These are phyloP conservation scores for Murina feae DNA, from an alignment of 2,113 vertebrate species.

Conservation along the genomic window DNA sequence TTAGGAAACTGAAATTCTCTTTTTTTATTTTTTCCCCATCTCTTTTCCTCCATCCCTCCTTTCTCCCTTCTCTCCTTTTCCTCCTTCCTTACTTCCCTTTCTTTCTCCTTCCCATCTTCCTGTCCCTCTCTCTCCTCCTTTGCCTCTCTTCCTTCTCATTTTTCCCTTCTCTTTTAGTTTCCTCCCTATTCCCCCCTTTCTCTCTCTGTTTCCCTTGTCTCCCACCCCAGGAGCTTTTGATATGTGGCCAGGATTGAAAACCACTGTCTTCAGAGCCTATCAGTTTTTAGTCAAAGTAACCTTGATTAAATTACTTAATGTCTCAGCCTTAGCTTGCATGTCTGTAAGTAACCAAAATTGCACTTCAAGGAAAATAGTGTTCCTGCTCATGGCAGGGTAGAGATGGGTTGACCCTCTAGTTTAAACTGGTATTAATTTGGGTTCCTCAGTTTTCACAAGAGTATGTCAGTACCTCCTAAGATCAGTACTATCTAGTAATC, in stretches of 20 bases:
- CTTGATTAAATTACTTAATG: background rate
- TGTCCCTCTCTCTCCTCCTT: background rate
- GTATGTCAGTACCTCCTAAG: background rate
- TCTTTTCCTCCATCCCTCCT: background rate
- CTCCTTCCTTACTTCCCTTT: background rate
- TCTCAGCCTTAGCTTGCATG: background rate
- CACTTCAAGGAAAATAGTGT: background rate
- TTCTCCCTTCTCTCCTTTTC: background rate
- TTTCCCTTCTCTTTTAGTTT: background rate
- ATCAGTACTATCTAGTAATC: background rate
- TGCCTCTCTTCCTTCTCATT: background rate
- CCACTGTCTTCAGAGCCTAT: background rate
- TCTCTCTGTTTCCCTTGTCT: background rate
- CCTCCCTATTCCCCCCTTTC: background rate
- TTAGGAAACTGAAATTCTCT: slow-evolving; percentile 3
- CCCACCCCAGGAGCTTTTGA: background rate
- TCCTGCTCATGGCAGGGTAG: background rate
- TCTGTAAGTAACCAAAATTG: slow-evolving; percentile 8
- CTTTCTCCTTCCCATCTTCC: background rate
- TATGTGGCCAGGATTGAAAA: background rate
- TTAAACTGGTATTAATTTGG: background rate
- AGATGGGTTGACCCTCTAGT: background rate
- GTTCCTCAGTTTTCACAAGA: background rate
- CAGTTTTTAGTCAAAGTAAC: background rate
- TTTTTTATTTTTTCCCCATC: background rate